Conservation (phyloP, 2,888 invertebrate species). For the Apamea anceps region DNA sequence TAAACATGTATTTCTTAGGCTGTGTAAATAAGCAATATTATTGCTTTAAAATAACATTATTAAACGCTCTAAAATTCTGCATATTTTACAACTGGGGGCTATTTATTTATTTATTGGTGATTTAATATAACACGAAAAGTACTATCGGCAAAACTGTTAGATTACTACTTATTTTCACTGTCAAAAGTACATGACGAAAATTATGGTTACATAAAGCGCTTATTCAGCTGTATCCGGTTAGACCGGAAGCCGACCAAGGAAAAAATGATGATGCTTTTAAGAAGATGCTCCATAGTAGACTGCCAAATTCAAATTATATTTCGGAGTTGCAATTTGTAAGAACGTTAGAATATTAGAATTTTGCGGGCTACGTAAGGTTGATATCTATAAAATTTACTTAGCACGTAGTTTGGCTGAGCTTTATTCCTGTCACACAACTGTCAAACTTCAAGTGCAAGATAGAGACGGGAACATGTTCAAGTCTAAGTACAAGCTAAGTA, state of each 20-base stretch:
- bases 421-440: neutral
- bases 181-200: neutral
- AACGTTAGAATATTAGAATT: neutral
- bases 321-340: neutral
- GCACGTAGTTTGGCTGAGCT: neutral
- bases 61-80: conserved; percentile 35
- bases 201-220: conserved; percentile 27
- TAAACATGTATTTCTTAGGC: neutral
- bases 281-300: neutral
- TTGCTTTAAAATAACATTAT: conserved; percentile 32
- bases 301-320: neutral
- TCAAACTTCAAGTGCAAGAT: neutral
- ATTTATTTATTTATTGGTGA: conserved; percentile 32
- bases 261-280: conserved; percentile 21
- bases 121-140: conserved; percentile 24
- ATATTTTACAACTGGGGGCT: conserved; percentile 19
- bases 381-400: neutral
- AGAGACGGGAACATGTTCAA: neutral
- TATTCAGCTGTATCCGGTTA: conserved; percentile 22
- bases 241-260: neutral
- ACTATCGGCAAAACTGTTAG: conserved; percentile 8
- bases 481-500: neutral
- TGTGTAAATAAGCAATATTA: conserved; percentile 46
- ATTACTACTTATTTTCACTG: neutral
- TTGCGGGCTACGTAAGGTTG: neutral